phyloP scores from a whole-genome alignment of 2,888 invertebrate genomes.

The Protonemura montana region DNA sequence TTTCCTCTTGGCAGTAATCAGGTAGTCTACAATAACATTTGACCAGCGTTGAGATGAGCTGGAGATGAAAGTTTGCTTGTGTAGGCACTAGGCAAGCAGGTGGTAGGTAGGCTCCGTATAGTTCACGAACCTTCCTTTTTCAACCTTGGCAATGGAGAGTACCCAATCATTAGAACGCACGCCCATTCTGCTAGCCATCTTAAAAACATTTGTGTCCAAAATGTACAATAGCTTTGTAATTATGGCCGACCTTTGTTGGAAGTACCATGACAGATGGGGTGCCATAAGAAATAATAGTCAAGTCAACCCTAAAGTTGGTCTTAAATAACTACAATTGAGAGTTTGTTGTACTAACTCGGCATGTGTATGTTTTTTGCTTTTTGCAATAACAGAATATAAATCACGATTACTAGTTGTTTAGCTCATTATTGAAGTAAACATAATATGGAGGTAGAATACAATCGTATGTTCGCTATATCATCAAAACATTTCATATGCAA shows the following conservation, averaged over 20 bases:
- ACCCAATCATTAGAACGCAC: not conserved
- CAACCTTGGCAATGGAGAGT: not conserved
- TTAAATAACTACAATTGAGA: not conserved
- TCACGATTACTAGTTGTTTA: not conserved
- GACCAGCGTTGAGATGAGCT: not conserved
- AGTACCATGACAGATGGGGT: not conserved
- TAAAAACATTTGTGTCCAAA: not conserved
- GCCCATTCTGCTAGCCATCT: not conserved
- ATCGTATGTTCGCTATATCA: not conserved
- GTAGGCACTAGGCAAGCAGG: not conserved
- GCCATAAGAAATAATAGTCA: not conserved
- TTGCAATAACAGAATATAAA: not conserved
- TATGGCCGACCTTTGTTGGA: not conserved
- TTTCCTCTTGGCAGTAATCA: no score
- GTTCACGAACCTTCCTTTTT: not conserved
- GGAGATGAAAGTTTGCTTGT: not conserved
- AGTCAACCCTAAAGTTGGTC: not conserved
- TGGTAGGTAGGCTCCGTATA: not conserved
- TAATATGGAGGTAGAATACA: not conserved
- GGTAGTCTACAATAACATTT: not conserved
- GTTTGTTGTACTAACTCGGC: not conserved
- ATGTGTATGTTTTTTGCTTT: not conserved
- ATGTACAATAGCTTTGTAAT: not conserved
- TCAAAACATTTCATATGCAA: not conserved
- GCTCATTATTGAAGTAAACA: not conserved